Conservation (phyloP, 2,888 invertebrate genomes). For the Syrista parreyssii region DNA sequence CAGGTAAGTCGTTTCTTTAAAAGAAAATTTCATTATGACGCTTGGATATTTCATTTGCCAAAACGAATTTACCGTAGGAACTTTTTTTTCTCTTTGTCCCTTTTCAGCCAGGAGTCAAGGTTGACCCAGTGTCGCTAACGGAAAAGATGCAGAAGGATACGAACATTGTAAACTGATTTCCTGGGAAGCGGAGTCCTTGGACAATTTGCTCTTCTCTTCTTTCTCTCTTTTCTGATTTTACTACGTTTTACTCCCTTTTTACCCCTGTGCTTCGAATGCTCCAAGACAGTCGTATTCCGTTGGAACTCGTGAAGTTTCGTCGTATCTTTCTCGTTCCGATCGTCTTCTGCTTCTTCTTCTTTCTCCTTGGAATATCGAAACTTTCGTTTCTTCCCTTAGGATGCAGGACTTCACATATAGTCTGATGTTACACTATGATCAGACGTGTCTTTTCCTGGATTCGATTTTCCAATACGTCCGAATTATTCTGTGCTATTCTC, state of each 20-base stretch:
- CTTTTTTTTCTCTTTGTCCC: neutral
- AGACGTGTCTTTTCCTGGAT: no score
- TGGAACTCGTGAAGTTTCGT: neutral
- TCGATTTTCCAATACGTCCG: no score
- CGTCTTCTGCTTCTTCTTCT: neutral
- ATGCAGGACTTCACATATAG: no score
- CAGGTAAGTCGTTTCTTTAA: neutral
- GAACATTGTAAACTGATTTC: neutral
- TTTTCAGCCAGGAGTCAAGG: neutral
- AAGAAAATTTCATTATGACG: neutral
- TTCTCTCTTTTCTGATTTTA: neutral
- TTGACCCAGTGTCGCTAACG: neutral
- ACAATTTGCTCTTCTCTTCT: neutral
- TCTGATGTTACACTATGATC: no score
- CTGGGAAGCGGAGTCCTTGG: neutral
- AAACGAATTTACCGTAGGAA: neutral
- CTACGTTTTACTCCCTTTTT: neutral
- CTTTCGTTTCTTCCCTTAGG: no score
- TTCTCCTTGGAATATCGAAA: no score
- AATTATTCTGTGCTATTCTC: no score
- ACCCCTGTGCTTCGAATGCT: neutral
- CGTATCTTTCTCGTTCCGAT: neutral
- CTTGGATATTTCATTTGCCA: neutral
- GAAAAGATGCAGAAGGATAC: neutral
- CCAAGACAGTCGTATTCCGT: no score